phyloP scores from a whole-genome alignment of 2,888 invertebrate species.

The Tenthredo distinguenda region DNA sequence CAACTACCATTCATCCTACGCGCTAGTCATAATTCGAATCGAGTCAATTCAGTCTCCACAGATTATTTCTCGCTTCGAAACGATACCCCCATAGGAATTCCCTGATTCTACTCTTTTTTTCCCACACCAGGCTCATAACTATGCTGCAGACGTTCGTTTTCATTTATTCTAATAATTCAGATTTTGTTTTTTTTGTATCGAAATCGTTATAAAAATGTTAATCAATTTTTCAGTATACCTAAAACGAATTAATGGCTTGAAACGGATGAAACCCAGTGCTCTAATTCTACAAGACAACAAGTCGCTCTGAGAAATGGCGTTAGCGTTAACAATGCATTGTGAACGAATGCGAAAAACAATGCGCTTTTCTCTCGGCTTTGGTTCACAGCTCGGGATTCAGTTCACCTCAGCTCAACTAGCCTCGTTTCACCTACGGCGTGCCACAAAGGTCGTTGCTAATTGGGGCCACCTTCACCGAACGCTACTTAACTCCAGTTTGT shows the following conservation, averaged over 20 bases:
- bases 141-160: neutral
- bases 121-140: neutral
- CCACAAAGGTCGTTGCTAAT: slow-evolving; percentile 70
- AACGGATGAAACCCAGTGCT: slow-evolving; percentile 3
- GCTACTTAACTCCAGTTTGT: slow-evolving; percentile 51
- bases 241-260: neutral
- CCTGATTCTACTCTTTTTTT: neutral
- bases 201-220: neutral
- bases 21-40: slow-evolving; percentile 8
- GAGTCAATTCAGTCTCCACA: neutral
- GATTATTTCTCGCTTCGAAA: neutral
- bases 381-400: slow-evolving; percentile 39
- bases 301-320: slow-evolving; percentile 16
- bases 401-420: slow-evolving; percentile 20
- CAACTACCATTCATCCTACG: neutral
- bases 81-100: neutral
- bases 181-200: neutral
- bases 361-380: slow-evolving; percentile 10
- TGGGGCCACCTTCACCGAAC: slow-evolving; percentile 57
- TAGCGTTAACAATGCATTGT: slow-evolving; percentile 33
- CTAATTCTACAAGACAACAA: slow-evolving; percentile 21
- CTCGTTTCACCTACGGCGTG: slow-evolving; percentile 57
- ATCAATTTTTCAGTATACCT: neutral
- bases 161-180: neutral
- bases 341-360: slow-evolving; percentile 44